These are phyloP conservation scores for Choreutis nemorana DNA, from an alignment of 2,888 invertebrate genomes.

Conservation along the genomic window DNA sequence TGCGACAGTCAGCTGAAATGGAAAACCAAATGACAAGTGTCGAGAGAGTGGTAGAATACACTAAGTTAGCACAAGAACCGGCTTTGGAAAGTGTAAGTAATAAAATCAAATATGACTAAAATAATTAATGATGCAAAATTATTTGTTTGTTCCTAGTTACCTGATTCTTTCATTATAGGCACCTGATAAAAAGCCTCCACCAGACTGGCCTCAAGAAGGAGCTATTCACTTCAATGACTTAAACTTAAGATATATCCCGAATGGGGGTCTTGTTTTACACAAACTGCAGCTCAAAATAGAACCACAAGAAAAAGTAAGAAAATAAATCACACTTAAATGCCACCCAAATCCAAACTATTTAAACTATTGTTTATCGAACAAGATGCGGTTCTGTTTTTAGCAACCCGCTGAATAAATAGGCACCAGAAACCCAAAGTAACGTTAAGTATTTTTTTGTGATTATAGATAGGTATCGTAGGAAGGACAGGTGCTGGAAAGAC, in stretches of 20 bases:
- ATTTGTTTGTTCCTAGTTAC: background rate
- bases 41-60: slow-evolving; percentile 79
- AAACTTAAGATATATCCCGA: slow-evolving; percentile 57
- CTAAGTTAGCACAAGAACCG: slow-evolving; percentile 60
- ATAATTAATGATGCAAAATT: background rate
- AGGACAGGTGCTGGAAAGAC: slow-evolving; percentile 76
- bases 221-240: slow-evolving; percentile 56
- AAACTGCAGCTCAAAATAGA: slow-evolving; percentile 50
- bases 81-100: slow-evolving; percentile 37
- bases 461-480: slow-evolving; percentile 71
- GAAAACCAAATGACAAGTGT: slow-evolving; percentile 83
- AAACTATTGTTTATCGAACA: background rate
- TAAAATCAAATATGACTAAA: background rate
- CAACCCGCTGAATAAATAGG: too few relatives aligned
- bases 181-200: slow-evolving; percentile 34
- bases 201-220: slow-evolving; percentile 62
- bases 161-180: slow-evolving; percentile 16
- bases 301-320: slow-evolving; percentile 56
- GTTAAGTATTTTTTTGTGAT: slow-evolving; percentile 4
- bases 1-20: slow-evolving; percentile 87
- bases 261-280: slow-evolving; percentile 61
- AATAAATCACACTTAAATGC: background rate
- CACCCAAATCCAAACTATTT: background rate
- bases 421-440: too few relatives aligned
- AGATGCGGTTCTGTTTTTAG: background rate